Conservation (phyloP, 2,797 vertebrate species). For the Premnoplex brunnescens region DNA sequence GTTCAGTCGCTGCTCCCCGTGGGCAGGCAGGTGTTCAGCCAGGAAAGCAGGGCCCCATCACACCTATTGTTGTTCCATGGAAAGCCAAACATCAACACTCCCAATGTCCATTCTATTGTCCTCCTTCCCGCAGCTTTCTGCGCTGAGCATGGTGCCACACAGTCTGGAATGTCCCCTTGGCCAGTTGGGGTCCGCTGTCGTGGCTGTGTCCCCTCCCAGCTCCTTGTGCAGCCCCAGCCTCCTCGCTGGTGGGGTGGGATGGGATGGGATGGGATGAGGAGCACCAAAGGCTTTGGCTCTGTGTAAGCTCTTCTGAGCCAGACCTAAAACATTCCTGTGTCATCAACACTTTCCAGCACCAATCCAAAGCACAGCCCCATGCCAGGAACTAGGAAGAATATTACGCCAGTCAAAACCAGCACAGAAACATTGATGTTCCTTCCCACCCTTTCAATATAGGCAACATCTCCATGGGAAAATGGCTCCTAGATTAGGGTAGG, state of each 20-base stretch:
- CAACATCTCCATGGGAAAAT: background rate
- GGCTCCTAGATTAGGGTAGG: background rate
- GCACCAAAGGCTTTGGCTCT: background rate
- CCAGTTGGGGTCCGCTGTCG: background rate
- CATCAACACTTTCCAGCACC: background rate
- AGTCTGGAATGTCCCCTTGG: background rate
- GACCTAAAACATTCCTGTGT: background rate
- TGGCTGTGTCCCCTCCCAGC: background rate
- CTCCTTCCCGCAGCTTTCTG: background rate
- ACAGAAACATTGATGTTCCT: accelerated
- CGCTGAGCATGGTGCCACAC: no score
- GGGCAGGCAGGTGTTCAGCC: background rate
- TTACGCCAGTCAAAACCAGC: background rate
- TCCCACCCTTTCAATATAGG: accelerated
- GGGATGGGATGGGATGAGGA: background rate
- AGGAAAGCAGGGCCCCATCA: background rate
- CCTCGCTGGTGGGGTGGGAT: accelerated
- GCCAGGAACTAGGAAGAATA: background rate
- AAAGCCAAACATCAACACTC: accelerated
- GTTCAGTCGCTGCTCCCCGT: accelerated
- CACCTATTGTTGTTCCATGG: background rate
- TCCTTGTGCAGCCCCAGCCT: background rate
- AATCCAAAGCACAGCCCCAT: background rate
- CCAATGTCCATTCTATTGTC: background rate
- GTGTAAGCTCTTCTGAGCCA: background rate